Base-by-base conservation (phyloP, 2,888 invertebrate genomes). In the Dolichopus griseipennis region DNA sequence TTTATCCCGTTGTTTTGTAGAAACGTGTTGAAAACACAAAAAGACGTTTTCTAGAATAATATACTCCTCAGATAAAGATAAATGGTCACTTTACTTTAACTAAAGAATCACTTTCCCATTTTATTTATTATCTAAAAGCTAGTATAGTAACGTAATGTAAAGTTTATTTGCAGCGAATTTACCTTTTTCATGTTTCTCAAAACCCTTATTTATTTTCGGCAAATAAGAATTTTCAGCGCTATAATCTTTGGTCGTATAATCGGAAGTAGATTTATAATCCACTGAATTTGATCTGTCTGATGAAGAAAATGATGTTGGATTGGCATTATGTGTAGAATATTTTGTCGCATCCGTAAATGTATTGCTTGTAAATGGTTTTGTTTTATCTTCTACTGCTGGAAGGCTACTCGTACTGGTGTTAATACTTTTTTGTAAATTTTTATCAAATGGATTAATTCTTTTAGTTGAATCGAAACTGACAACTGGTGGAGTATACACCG, bases 361-460 rank as follows among this genome's bases (percentile, higher is more conserved):
- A 52, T 52, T 52, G 52, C 52, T 52, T 52, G 52, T 15, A 18
- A 18, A 12, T 18, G 52, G 1, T 52, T 9, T 52, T 1, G 6
- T 52, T 18, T 52, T 18, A 52, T 18, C 18, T 3, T 52, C 52
- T 18, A 3, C 52, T 52, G 52, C 2, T 52, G 52, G 18, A 52
- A 52, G 15, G 52, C 52, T 52, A 52, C 15, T 52, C 4, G 1
- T 52, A 52, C 15, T 52, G 18, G 52, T 52, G 18, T 52, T 52
- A 52, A 18, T 52, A 18, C 52, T 52, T 12, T 52, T 52, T 52
- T 52, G 52, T 52, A 52, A 12, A 52, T 52, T 52, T 15, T 52
- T 52, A 52, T 52, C 52, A 18, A 52, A 52, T 52, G 52, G 52
- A 52, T 52, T 52, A 52, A 52, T 52, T 18, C 52, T 52, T 52